phyloP scores from a whole-genome alignment of 2,797 vertebrate species.

The Thamnophis elegans region DNA sequence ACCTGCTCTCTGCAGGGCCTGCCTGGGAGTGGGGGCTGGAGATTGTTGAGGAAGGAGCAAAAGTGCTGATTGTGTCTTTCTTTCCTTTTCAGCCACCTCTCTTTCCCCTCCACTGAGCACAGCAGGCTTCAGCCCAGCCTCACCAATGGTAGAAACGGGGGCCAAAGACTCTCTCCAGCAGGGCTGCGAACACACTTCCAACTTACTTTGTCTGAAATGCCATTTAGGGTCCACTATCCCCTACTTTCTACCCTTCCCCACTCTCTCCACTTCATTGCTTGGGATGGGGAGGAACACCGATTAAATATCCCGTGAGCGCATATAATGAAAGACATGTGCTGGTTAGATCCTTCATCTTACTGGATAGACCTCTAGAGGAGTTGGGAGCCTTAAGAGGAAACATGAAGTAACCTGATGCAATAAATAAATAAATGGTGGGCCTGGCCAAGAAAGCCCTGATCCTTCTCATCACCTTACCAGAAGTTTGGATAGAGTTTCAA shows the following conservation, averaged over 20 bases:
- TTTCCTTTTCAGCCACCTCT: background rate
- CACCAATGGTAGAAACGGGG: background rate
- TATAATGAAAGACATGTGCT: background rate
- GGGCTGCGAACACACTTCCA: background rate
- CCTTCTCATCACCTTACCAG: background rate
- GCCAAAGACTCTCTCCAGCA: background rate
- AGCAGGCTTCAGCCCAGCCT: background rate
- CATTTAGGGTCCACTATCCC: background rate
- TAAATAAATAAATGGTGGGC: too few species aligned
- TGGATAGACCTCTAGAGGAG: background rate
- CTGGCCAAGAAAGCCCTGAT: background rate
- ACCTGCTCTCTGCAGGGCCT: slow-evolving; percentile 32
- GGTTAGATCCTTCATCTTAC: background rate
- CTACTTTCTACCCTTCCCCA: too few species aligned
- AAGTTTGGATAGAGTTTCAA: background rate
- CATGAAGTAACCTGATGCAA: background rate
- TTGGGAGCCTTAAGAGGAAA: background rate
- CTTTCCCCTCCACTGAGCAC: slow-evolving; percentile 15
- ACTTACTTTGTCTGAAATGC: background rate
- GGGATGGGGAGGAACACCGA: background rate
- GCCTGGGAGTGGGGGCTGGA: rapidly evolving
- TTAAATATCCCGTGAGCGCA: background rate
- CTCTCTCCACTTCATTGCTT: background rate
- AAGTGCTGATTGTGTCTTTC: background rate
- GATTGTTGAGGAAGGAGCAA: slow-evolving; percentile 26